Conservation (phyloP, 2,797 vertebrate species). For the Chiroxiphia lanceolata region DNA sequence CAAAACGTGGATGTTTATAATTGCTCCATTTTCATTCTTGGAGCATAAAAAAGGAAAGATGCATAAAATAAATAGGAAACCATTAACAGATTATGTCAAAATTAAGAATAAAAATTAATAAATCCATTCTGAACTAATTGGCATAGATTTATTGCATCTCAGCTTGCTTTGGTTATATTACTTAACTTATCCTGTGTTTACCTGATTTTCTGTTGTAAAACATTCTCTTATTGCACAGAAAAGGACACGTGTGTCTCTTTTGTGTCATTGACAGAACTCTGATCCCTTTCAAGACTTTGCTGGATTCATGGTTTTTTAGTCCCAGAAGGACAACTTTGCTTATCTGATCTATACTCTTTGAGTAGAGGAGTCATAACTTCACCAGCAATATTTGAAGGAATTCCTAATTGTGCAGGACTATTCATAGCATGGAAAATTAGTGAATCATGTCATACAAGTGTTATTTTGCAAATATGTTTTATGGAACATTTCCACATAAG, state of each 20-base stretch:
- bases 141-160: neutral
- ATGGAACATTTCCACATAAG: neutral
- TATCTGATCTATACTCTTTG: neutral
- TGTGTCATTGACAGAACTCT: neutral
- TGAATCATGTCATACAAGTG: neutral
- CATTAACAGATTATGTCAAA: neutral
- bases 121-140: neutral
- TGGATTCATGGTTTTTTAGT: neutral
- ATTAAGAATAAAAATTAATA: neutral
- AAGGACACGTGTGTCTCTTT: neutral
- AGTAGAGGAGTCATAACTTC: neutral
- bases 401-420: neutral
- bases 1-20: neutral
- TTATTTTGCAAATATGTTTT: neutral
- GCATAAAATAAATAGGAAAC: neutral
- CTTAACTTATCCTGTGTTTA: neutral
- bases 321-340: neutral
- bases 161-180: neutral
- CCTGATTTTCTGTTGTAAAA: neutral
- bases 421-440: neutral
- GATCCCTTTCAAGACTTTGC: neutral
- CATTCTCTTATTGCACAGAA: neutral
- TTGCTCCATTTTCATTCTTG: neutral
- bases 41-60: neutral
- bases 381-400: neutral